Conservation (phyloP, 2,113 vertebrate species). For the Petaurus breviceps region DNA sequence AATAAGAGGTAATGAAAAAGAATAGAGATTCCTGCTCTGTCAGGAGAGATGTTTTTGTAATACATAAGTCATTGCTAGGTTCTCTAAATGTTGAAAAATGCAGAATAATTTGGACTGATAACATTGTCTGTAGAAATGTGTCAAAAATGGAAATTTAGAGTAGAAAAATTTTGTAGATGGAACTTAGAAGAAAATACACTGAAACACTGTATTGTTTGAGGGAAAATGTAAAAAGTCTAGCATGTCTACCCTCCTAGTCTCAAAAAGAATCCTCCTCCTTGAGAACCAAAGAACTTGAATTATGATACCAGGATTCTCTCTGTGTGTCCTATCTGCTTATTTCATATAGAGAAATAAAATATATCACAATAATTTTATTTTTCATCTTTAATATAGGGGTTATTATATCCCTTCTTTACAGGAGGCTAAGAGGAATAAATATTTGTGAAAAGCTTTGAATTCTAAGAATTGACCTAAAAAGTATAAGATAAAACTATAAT, state of each 20-base stretch:
- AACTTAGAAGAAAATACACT: constrained; percentile 30
- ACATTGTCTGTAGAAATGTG: not conserved
- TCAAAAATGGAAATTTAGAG: not conserved
- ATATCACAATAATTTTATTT: not conserved
- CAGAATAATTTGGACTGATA: not conserved
- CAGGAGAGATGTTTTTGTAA: not conserved
- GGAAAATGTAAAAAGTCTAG: not conserved
- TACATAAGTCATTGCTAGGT: constrained; percentile 5
- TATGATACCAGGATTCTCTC: not conserved
- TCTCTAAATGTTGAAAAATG: constrained; percentile 32
- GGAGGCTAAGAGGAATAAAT: constrained; percentile 6
- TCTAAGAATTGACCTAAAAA: not conserved
- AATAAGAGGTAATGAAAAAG: not conserved
- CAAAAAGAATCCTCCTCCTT: not conserved
- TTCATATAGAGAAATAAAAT: not conserved
- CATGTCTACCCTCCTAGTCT: not conserved
- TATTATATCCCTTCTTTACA: not conserved
- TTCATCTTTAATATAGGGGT: constrained; percentile 11
- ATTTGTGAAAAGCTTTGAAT: constrained; percentile 12
- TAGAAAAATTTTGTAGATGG: constrained; percentile 8
- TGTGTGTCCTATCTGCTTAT: not conserved
- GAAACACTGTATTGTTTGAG: not conserved
- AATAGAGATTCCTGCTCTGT: not conserved
- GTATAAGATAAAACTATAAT: not conserved
- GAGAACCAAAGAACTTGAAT: not conserved